Base-by-base conservation (phyloP, 1,140 invertebrate genomes). In the Drosophila obscura region DNA sequence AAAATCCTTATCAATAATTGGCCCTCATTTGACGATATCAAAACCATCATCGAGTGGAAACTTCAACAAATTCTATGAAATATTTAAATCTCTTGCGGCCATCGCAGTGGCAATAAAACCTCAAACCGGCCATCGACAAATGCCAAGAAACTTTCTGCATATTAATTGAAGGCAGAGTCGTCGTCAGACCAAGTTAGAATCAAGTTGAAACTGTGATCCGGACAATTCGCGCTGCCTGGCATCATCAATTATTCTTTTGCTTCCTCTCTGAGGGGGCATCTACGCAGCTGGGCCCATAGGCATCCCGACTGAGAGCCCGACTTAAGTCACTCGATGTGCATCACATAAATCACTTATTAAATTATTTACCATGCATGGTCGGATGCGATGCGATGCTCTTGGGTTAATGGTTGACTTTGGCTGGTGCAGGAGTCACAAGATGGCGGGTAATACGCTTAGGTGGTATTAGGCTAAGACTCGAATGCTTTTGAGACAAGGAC, bases 341-440 rank as follows among this genome's bases (percentile, higher is more conserved):
- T 57, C 67, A 52, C 67, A 69, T 71, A 69, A 71, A 58, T 71
- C 65, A 69, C 65, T 50, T 69, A 71, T 71, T 71, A 71, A 71
- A 71, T 71, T 71, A 71, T 71, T 71, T 58, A 39, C 11, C 35
- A 39, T 39, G 4, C 35, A 39, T 39, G 35, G 3, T 13, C 11
- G 35, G 35, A 39, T 39, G 11, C 11, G 11, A 35, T 11, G 35
- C 35, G 9, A 9, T 31, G 52, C 64, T 58, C 35, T 45, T 71
- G 65, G 65, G 51, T 28, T 71, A 71, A 69, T 71, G 67, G 67
- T 11, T 39, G 35, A 39, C 35, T 39, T 39, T 39, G 35, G 35
- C 0, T 35, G 9, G 9, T 4, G 31, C 64, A 69, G 57, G 64
- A 69, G 65, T 71, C 65, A 50, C 67, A 50, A 66, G 65, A 58